Evolutionary conservation across 1,140 invertebrate species (phyloP), one percentile per base, ranked within the genome.

Genomic region (Drosophila watanabei): DNA sequence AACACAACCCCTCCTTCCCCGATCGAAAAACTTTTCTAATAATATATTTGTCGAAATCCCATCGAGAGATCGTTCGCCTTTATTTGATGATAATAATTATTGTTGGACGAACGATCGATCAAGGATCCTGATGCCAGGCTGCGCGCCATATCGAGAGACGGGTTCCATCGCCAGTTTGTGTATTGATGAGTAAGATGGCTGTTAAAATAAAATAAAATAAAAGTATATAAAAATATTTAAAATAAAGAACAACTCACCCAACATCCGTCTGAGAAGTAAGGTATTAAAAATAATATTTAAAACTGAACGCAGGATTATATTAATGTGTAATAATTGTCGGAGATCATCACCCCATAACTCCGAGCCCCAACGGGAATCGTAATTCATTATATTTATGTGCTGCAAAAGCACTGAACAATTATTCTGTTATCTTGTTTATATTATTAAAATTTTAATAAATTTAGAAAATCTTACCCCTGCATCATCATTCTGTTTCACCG

Each of bases 1-100:
- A 46, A 24, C 10, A 41, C 46, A 18, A 18, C 46, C 63, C 10
- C 20, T 2, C 10, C 20, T 2, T 16, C 35, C 1, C 58, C 80
- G 87, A 82, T 80, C 79, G n/a, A 66, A 73, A 84, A 88, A 84
- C 77, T 89, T 88, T 89, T 88, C 77, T 75, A 87, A 83, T 84
- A 69, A 88, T 80, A 72, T 46, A 49, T 58, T 75, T 72, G 13
- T 24, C 76, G 72, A 86, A 78, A 71, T 70, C 60, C 68, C 70
- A 32, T 68, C 13, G 5, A 24, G 5, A 24, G 20, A 16, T 24
- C 20, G 24, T 24, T 56, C 2, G 2, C 18, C 33, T 65, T 57
- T 58, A 13, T 30, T 48, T 46, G 2, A 6, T 13, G 3, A 32
- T 45, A 4, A 5, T 18, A 10, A 43, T 7, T 16, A 41, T 8